Evolutionary conservation across 2,888 invertebrate genomes (phyloP).

Genomic region (Trypoxylon attenuatum): DNA sequence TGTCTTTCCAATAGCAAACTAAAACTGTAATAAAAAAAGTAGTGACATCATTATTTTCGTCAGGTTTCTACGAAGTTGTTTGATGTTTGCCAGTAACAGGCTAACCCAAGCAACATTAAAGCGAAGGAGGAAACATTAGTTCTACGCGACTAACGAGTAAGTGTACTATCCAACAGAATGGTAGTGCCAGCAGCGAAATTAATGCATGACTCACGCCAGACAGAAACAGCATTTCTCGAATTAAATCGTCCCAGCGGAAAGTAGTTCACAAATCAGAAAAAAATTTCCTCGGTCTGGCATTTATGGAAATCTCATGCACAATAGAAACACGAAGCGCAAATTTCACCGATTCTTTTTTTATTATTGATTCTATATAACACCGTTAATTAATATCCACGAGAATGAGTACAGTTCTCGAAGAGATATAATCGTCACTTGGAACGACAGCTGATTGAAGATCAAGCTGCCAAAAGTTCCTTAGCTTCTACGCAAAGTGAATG

Average conservation of each 20-base stretch:
- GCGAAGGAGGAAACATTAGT: not conserved
- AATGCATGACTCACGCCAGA: conserved; percentile 38
- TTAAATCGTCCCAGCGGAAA: conserved; percentile 21
- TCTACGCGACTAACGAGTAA: not conserved
- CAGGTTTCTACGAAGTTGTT: no score
- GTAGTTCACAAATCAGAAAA: conserved; percentile 21
- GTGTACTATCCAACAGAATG: not conserved
- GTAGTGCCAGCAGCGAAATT: not conserved
- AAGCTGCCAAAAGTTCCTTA: not conserved
- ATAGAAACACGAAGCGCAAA: no score
- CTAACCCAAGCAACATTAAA: no score
- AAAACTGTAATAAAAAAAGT: no score
- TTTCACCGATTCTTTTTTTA: no score
- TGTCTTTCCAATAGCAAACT: not conserved
- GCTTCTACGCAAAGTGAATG: not conserved
- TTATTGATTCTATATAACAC: no score
- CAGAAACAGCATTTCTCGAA: conserved; percentile 28
- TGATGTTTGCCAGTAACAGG: no score
- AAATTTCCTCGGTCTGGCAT: conserved; percentile 9
- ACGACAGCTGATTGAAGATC: not conserved
- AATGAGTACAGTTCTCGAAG: no score
- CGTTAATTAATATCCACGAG: no score
- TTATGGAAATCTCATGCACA: not conserved
- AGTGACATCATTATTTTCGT: no score
- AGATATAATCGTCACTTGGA: not conserved